These are phyloP conservation scores for Trachelus troglodyta DNA, from an alignment of 2,888 invertebrate genomes.

Conservation along the genomic window DNA sequence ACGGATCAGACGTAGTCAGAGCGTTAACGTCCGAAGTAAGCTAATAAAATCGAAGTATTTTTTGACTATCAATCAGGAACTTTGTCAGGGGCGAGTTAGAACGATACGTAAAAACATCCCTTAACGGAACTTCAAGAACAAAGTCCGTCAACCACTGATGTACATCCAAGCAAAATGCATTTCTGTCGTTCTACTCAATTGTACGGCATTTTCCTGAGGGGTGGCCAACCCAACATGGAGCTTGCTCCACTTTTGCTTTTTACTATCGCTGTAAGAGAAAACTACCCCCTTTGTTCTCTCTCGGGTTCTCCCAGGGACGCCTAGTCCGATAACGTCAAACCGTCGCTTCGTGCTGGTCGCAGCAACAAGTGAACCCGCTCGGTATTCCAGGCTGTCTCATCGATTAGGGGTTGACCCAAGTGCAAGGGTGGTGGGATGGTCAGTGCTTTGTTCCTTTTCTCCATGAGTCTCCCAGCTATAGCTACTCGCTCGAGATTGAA, in stretches of 20 bases:
- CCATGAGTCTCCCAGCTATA: not conserved
- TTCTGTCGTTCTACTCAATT: not conserved
- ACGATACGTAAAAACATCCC: not conserved
- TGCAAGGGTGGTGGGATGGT: not conserved
- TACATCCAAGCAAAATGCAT: not conserved
- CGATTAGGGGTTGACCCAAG: not conserved
- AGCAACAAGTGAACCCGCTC: slow-evolving; percentile 4
- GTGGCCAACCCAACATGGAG: not conserved
- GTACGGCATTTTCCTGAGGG: not conserved
- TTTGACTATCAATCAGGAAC: not conserved
- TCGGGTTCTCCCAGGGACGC: not conserved
- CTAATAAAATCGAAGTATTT: not conserved
- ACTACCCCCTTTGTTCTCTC: not conserved
- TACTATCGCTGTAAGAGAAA: not conserved
- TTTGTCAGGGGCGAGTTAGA: not conserved
- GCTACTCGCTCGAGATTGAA: not conserved
- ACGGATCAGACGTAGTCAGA: not conserved
- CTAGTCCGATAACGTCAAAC: not conserved
- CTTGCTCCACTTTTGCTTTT: not conserved
- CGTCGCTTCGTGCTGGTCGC: not conserved
- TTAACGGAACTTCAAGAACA: not conserved
- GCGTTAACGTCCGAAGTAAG: not conserved
- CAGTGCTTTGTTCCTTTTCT: not conserved
- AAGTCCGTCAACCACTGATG: not conserved
- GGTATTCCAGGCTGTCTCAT: not conserved